These are phyloP conservation scores for Tachina fera DNA, from an alignment of 2,888 invertebrate genomes.

Conservation along the genomic window DNA sequence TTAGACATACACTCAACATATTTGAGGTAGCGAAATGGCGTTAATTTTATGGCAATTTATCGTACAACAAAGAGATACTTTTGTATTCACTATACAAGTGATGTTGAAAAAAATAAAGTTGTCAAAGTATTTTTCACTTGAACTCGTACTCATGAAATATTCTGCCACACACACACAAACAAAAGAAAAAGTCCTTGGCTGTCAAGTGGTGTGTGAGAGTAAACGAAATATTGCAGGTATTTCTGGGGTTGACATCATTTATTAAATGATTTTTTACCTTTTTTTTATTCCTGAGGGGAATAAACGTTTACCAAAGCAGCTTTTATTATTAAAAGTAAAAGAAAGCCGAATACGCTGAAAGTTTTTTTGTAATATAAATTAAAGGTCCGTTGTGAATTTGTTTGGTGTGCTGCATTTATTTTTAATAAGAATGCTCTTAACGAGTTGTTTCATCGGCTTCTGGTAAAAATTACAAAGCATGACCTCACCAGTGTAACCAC, in stretches of 20 bases:
- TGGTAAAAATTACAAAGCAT: too few species aligned
- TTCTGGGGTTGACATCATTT: slow-evolving; percentile 49
- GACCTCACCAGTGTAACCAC: too few species aligned
- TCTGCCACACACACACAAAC: not conserved
- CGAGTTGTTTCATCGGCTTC: too few species aligned
- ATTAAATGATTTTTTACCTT: slow-evolving; percentile 45
- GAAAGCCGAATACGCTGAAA: not conserved
- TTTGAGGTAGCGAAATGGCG: slow-evolving; percentile 66
- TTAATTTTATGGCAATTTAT: slow-evolving; percentile 58
- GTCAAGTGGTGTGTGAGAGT: slow-evolving; percentile 37
- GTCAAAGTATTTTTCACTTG: slow-evolving; percentile 68
- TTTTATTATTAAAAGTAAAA: slow-evolving; percentile 51
- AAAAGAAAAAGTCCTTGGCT: slow-evolving; percentile 49
- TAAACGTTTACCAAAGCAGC: slow-evolving; percentile 66
- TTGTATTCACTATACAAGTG: slow-evolving; percentile 27
- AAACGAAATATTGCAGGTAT: slow-evolving; percentile 20
- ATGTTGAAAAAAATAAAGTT: slow-evolving; percentile 36
- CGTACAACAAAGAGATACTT: not conserved
- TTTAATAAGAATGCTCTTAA: not conserved
- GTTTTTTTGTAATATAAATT: not conserved
- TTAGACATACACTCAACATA: slow-evolving; percentile 38
- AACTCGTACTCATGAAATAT: slow-evolving; percentile 47
- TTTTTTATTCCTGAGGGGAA: slow-evolving; percentile 37
- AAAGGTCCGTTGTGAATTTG: slow-evolving; percentile 21
- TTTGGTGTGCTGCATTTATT: not conserved